A percentile compares a stretch with the other conserved stretches of the same genome.
These are phyloP conservation scores for Ginglymostoma cirratum DNA, from an alignment of 2,113 vertebrate species.

Conservation along the genomic window DNA sequence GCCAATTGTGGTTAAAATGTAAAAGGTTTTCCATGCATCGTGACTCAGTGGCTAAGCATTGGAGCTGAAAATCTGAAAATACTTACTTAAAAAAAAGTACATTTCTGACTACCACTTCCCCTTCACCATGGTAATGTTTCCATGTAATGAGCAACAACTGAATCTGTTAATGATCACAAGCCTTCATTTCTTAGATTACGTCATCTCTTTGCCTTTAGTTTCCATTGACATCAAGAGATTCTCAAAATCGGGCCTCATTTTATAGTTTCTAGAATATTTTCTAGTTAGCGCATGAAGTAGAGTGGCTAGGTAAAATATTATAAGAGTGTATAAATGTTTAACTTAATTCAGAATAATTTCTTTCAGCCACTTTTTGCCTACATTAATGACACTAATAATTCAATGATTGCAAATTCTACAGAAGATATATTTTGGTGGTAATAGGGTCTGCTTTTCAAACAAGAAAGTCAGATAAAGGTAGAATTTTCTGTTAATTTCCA, in stretches of 20 bases:
- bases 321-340: neutral
- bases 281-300: neutral
- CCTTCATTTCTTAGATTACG: neutral
- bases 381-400: neutral
- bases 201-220: neutral
- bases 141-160: neutral
- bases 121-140: neutral
- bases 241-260: neutral
- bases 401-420: neutral
- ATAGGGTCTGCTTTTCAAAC: neutral
- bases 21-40: constrained; percentile 17
- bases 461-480: neutral
- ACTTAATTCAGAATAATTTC: neutral
- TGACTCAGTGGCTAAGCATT: neutral
- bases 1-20: constrained; percentile 18
- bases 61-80: neutral
- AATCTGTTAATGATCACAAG: neutral
- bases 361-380: too few relatives aligned
- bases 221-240: neutral
- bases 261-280: neutral
- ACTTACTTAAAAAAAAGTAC: neutral
- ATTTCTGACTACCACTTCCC: neutral
- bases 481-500: neutral
- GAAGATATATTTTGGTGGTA: neutral
- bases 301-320: neutral